These are phyloP conservation scores for Taenaris catops DNA, from an alignment of 2,888 invertebrate species.

Conservation along the genomic window DNA sequence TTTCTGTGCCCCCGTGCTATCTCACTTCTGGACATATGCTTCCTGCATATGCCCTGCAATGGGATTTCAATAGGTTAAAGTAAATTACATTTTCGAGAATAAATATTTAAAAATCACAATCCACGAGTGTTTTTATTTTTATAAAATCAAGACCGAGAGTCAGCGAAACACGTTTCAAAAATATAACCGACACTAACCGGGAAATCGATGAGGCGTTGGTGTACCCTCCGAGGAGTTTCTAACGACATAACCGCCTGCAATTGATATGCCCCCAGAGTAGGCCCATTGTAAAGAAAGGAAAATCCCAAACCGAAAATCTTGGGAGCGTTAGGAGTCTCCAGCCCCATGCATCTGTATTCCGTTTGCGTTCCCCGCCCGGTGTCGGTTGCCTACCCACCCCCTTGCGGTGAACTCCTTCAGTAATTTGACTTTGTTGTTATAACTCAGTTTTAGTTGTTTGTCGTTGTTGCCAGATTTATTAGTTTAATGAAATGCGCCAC, in stretches of 20 bases:
- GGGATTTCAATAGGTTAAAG: too few species aligned
- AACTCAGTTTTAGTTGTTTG: slow-evolving; percentile 77
- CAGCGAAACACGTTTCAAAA: slow-evolving; percentile 26
- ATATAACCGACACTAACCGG: slow-evolving; percentile 44
- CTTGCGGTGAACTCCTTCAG: slow-evolving; percentile 73
- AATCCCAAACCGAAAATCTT: slow-evolving; percentile 78
- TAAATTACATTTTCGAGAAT: too few species aligned
- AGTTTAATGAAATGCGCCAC: slow-evolving; percentile 63
- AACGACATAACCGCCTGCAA: slow-evolving; percentile 80
- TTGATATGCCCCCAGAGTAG: slow-evolving; percentile 79
- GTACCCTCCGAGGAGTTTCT: slow-evolving; percentile 65
- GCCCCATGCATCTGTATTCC: slow-evolving; percentile 70
- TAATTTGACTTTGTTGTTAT: slow-evolving; percentile 80
- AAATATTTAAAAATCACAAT: too few species aligned
- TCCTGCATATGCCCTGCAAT: too few species aligned
- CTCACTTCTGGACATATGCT: too few species aligned
- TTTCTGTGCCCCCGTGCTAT: too few species aligned
- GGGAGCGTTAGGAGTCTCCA: slow-evolving; percentile 63
- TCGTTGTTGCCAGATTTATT: slow-evolving; percentile 73
- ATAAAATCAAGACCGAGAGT: not conserved
- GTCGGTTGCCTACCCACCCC: slow-evolving; percentile 41
- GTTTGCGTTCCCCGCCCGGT: slow-evolving; percentile 58
- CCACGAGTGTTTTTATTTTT: not conserved
- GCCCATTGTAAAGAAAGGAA: slow-evolving; percentile 80
- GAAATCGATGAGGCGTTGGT: slow-evolving; percentile 66